These are phyloP conservation scores for Oreotrochilus melanogaster DNA, from an alignment of 2,113 vertebrate species.

Conservation along the genomic window DNA sequence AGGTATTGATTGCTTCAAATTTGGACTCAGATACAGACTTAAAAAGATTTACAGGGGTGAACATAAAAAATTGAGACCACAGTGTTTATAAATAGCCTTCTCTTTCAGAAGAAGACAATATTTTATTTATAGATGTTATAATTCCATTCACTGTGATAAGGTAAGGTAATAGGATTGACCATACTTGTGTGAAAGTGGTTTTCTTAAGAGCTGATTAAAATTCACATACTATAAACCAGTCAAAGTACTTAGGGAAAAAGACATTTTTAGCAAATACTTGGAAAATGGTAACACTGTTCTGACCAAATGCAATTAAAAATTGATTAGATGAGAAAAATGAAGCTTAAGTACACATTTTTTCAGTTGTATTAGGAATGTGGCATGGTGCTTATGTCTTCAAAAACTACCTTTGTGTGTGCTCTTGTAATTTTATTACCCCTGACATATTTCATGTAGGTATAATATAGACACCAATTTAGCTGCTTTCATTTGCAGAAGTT, in stretches of 20 bases:
- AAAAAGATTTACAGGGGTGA: not conserved
- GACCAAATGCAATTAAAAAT: not conserved
- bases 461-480: not conserved
- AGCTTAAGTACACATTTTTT: not conserved
- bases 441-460: not conserved
- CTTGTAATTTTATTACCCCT: not conserved
- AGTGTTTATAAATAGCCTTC: slow-evolving; percentile 44
- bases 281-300: not conserved
- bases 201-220: not conserved
- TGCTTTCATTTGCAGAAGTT: not conserved
- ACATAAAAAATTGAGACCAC: not conserved
- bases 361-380: not conserved
- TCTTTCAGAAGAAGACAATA: slow-evolving; percentile 10
- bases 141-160: not conserved
- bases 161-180: not conserved
- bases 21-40: not conserved
- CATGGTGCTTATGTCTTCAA: not conserved
- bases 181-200: not conserved
- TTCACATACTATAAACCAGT: not conserved
- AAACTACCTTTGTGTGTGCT: not conserved
- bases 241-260: not conserved
- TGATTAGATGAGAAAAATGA: not conserved
- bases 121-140: slow-evolving; percentile 62
- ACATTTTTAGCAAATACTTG: not conserved
- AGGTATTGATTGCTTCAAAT: slow-evolving; percentile 48